phyloP scores from a whole-genome alignment of 2,797 vertebrate species.

The Gobio occitaniae region DNA sequence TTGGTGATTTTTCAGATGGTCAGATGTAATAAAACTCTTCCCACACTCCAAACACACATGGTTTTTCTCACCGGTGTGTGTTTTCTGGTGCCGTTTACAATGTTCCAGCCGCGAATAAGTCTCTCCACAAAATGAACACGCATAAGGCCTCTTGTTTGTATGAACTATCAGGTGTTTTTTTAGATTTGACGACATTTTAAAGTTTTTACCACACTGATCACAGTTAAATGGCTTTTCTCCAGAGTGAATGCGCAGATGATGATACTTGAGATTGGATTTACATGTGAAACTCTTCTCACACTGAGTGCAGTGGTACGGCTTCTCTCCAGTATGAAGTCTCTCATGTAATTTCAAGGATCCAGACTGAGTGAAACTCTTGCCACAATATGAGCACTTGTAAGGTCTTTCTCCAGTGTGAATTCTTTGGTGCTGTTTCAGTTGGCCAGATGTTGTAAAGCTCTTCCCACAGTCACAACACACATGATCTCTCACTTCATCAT shows the following conservation, averaged over 20 bases:
- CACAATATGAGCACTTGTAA: not conserved
- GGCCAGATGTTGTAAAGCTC: not conserved
- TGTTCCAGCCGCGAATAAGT: not conserved
- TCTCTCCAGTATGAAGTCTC: not conserved
- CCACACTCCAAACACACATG: not conserved
- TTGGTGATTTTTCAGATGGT: not conserved
- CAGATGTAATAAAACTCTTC: not conserved
- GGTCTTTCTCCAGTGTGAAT: not conserved
- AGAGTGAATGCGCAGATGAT: not conserved
- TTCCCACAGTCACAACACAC: not conserved
- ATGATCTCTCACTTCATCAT: not conserved
- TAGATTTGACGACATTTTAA: slow-evolving; percentile 7
- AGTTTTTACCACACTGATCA: not conserved
- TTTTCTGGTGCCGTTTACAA: not conserved
- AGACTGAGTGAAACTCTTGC: not conserved
- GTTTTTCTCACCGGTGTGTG: not conserved
- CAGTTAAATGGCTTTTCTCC: not conserved
- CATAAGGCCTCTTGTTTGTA: not conserved
- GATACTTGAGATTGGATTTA: not conserved
- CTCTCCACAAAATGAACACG: slow-evolving; percentile 2
- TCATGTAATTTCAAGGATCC: not conserved
- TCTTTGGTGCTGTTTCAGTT: not conserved
- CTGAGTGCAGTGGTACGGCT: not conserved
- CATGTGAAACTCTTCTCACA: not conserved
- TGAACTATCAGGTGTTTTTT: not conserved